A percentile compares a stretch with the other conserved stretches of the same genome.
phyloP scores from a whole-genome alignment of 2,888 invertebrate genomes.

The Linnaemya vulpina region DNA sequence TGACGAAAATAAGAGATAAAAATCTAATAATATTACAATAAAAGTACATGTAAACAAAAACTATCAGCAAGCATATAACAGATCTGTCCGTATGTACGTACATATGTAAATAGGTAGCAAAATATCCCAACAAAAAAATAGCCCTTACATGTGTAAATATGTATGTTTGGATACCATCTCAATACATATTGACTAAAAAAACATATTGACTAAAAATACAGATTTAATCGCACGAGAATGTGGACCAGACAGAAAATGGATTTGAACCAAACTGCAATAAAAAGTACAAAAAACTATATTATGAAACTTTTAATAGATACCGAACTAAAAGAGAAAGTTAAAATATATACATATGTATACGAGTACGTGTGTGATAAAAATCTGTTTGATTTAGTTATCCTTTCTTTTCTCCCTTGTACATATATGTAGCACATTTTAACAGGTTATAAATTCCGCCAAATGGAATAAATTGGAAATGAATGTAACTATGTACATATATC shows the following conservation, averaged over 20 bases:
- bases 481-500: too few relatives aligned
- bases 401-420: too few relatives aligned
- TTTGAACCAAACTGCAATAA: constrained; percentile 56
- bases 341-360: constrained; percentile 62
- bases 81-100: not conserved
- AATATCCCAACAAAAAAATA: constrained; percentile 10
- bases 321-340: constrained; percentile 79
- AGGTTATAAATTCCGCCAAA: too few relatives aligned
- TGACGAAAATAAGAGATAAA: too few relatives aligned
- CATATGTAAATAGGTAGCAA: not conserved
- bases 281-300: constrained; percentile 35
- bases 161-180: constrained; percentile 54
- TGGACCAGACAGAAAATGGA: constrained; percentile 39
- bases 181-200: too few relatives aligned
- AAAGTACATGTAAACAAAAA: constrained; percentile 68
- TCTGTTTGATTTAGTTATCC: constrained; percentile 75
- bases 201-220: too few relatives aligned
- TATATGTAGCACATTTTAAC: too few relatives aligned
- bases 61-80: constrained; percentile 44
- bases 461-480: too few relatives aligned
- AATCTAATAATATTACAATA: constrained; percentile 69
- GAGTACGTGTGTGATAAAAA: too few relatives aligned
- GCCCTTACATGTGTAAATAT: not conserved
- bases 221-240: constrained; percentile 21
- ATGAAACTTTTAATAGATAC: constrained; percentile 43